A percentile compares a stretch with the other conserved stretches of the same genome.
Evolutionary conservation across 2,888 invertebrate genomes (phyloP).

Genomic region (Drosophila algonquin): DNA sequence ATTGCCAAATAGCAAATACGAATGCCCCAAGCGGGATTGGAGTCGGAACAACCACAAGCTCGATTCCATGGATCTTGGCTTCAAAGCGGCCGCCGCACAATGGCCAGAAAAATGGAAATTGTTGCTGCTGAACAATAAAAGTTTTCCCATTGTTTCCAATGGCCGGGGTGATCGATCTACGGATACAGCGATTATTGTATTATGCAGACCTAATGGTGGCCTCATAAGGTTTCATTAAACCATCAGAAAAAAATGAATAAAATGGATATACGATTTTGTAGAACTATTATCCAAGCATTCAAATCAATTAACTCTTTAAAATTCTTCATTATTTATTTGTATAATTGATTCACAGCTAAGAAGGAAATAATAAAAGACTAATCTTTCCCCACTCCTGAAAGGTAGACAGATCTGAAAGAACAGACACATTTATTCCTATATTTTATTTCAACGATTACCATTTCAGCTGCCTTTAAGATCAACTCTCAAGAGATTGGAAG

Average conservation of each 20-base stretch:
- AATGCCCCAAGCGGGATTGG: slow-evolving; percentile 22
- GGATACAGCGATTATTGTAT: slow-evolving; percentile 13
- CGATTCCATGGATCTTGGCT: slow-evolving; percentile 56
- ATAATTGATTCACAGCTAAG: no score
- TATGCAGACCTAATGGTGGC: slow-evolving; percentile 19
- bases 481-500: slow-evolving; percentile 1
- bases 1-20: slow-evolving; percentile 68
- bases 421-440: no score
- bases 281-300: background rate
- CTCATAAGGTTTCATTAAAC: slow-evolving; percentile 25
- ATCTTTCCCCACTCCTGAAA: background rate
- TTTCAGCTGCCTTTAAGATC: background rate
- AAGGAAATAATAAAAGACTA: background rate
- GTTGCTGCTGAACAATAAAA: slow-evolving; percentile 26
- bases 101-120: slow-evolving; percentile 40
- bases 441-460: background rate
- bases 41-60: slow-evolving; percentile 37
- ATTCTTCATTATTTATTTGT: no score
- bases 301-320: no score
- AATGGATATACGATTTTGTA: background rate
- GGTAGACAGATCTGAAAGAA: background rate
- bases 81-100: slow-evolving; percentile 54
- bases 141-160: slow-evolving; percentile 38
- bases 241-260: slow-evolving; percentile 17
- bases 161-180: slow-evolving; percentile 16